phyloP scores from a whole-genome alignment of 2,113 vertebrate genomes.

The Kryptolebias marmoratus region DNA sequence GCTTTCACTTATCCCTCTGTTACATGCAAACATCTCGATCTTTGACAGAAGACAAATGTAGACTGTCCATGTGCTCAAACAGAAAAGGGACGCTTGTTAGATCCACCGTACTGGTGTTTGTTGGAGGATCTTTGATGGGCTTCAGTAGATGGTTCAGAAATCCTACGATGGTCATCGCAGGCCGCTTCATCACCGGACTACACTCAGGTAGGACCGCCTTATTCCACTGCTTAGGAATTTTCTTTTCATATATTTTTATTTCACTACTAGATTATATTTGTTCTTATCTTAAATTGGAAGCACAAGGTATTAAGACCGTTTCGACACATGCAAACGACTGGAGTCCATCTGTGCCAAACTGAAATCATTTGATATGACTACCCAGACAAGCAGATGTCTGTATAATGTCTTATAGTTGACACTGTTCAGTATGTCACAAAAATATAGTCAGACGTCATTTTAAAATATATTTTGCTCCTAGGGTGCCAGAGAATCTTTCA shows the following conservation, averaged over 20 bases:
- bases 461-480: too few species aligned
- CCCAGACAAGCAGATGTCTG: too few species aligned
- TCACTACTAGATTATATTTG: neutral
- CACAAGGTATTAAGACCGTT: too few species aligned
- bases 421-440: too few species aligned
- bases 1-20: neutral
- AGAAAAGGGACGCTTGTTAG: constrained; percentile 87
- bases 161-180: constrained; percentile 86
- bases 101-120: constrained; percentile 83
- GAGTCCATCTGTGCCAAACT: too few species aligned
- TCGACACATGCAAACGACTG: too few species aligned
- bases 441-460: too few species aligned
- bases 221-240: too few species aligned
- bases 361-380: too few species aligned
- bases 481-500: too few species aligned
- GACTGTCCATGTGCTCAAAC: constrained; percentile 13
- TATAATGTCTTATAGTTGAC: too few species aligned
- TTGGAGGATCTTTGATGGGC: constrained; percentile 84
- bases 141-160: constrained; percentile 80
- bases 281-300: neutral
- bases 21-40: neutral
- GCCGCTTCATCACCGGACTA: constrained; percentile 86
- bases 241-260: neutral
- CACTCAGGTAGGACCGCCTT: constrained; percentile 84
- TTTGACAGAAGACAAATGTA: neutral